Conservation (phyloP, 1,140 invertebrate genomes). For the Grapholita molesta region DNA sequence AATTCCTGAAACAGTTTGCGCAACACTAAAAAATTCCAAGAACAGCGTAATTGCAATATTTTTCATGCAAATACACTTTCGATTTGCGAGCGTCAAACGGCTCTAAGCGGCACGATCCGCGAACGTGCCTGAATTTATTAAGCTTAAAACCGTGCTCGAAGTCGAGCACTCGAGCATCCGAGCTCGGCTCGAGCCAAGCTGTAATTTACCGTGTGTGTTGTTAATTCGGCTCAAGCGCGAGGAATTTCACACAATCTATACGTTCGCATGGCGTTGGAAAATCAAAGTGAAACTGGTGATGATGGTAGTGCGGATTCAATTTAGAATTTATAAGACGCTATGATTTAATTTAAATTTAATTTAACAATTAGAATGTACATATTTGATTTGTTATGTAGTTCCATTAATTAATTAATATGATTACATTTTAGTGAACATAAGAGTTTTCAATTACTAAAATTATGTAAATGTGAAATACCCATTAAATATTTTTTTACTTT, state of each 20-base stretch:
- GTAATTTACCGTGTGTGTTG: slow-evolving; percentile 37
- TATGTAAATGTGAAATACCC: too few relatives aligned
- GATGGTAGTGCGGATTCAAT: not conserved
- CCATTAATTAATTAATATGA: too few relatives aligned
- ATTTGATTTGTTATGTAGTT: too few relatives aligned
- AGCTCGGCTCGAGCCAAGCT: not conserved
- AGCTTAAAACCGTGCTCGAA: slow-evolving; percentile 15
- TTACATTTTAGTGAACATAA: too few relatives aligned
- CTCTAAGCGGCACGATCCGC: not conserved
- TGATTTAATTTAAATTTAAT: slow-evolving; percentile 7
- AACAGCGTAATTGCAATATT: slow-evolving; percentile 7
- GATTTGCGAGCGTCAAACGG: slow-evolving; percentile 9
- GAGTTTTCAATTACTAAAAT: too few relatives aligned
- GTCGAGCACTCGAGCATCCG: slow-evolving; percentile 10
- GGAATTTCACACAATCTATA: slow-evolving; percentile 39
- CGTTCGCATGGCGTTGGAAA: slow-evolving; percentile 1
- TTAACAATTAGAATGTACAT: not conserved
- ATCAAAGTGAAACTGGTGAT: slow-evolving; percentile 4
- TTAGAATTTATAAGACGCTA: not conserved
- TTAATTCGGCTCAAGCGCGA: slow-evolving; percentile 37
- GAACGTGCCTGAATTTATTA: slow-evolving; percentile 26
- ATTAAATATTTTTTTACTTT: too few relatives aligned
- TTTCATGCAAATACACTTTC: slow-evolving; percentile 7
- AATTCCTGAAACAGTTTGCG: not conserved
- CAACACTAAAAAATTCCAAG: not conserved